Conservation (phyloP, 1,140 invertebrate genomes). For the Calliphora vicina region DNA sequence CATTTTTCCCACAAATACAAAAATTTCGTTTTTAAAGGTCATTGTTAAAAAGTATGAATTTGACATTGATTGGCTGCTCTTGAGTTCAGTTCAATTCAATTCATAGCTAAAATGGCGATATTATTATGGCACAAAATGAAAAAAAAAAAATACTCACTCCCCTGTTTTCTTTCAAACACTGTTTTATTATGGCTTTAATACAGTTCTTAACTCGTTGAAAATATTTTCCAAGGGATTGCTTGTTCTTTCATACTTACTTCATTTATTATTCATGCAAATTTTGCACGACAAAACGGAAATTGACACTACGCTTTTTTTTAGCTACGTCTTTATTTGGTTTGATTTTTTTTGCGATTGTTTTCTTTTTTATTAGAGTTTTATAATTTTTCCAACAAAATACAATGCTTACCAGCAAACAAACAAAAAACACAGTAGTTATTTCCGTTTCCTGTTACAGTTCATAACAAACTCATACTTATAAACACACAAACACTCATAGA, state of each 20-base stretch:
- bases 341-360: neutral
- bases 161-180: neutral
- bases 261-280: constrained; percentile 20
- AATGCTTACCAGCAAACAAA: constrained; percentile 24
- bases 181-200: neutral
- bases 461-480: constrained; percentile 12
- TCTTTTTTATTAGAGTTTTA: constrained; percentile 14
- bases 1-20: too few relatives aligned
- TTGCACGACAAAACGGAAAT: constrained; percentile 31
- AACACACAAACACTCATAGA: neutral
- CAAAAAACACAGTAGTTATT: constrained; percentile 4
- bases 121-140: neutral
- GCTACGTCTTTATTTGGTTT: neutral
- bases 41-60: neutral
- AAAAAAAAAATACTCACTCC: too few relatives aligned
- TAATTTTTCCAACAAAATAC: constrained; percentile 7
- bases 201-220: neutral
- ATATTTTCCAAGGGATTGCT: neutral
- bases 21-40: constrained; percentile 6
- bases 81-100: neutral
- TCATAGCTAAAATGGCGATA: neutral
- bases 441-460: constrained; percentile 30
- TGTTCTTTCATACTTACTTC: neutral
- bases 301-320: neutral
- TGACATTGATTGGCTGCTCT: constrained; percentile 12